phyloP scores from a whole-genome alignment of 2,888 invertebrate species.

The Nasonovia ribisnigri region DNA sequence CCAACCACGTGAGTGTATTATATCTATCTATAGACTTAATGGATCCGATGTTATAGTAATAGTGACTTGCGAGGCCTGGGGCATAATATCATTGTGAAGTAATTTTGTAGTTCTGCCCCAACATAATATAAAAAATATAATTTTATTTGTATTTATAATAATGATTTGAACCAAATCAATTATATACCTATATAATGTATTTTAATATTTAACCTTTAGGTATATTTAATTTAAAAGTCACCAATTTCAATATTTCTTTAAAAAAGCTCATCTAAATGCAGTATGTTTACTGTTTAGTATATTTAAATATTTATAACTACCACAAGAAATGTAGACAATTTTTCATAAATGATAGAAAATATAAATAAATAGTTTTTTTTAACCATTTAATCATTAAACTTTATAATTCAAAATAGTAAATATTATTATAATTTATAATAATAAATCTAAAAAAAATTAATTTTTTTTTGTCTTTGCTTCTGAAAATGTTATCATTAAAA shows the following conservation, averaged over 20 bases:
- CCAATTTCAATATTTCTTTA: background rate
- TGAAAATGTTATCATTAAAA: too few species aligned
- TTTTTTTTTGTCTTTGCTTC: background rate
- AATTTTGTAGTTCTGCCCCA: background rate
- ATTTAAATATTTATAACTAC: background rate
- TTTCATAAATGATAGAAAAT: background rate
- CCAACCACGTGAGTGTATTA: conserved; percentile 83
- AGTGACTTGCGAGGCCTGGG: too few species aligned
- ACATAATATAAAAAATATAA: background rate
- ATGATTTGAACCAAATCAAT: background rate
- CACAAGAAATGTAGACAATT: background rate
- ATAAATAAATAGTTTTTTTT: background rate
- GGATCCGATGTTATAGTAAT: background rate
- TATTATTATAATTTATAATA: background rate
- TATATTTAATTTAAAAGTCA: background rate
- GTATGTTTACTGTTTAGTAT: background rate
- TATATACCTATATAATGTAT: background rate
- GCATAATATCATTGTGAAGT: background rate
- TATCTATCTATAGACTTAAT: background rate
- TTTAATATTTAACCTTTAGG: background rate
- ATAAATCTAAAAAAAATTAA: background rate
- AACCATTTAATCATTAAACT: background rate
- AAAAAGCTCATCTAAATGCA: background rate
- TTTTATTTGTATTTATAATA: background rate
- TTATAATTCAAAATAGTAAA: background rate